These are phyloP conservation scores for Pipistrellus pipistrellus DNA, from an alignment of 2,797 vertebrate species.

Conservation along the genomic window DNA sequence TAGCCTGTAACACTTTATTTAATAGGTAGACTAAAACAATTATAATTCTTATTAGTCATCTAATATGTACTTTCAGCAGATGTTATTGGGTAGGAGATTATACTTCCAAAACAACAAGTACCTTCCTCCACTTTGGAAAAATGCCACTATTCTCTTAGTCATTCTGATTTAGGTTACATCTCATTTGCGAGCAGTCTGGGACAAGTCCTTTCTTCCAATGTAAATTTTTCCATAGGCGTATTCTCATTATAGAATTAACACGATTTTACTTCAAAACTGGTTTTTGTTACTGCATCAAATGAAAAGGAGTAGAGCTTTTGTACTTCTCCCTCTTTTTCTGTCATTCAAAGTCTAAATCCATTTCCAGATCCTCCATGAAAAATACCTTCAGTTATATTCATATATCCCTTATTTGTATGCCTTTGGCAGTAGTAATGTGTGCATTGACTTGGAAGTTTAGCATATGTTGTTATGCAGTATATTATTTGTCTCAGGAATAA, in stretches of 20 bases:
- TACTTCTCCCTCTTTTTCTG: background rate
- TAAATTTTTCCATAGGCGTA: constrained; percentile 20
- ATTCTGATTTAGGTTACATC: background rate
- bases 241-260: background rate
- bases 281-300: background rate
- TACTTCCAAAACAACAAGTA: background rate
- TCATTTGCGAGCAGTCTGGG: background rate
- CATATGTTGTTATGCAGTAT: background rate
- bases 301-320: background rate
- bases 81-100: constrained; percentile 1
- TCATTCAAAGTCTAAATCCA: background rate
- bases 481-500: constrained; percentile 17
- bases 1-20: background rate
- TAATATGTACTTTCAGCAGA: background rate
- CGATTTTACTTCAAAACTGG: background rate
- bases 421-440: background rate
- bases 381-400: background rate
- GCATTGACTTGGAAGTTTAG: background rate
- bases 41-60: background rate
- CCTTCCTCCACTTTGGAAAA: constrained; percentile 5
- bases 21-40: background rate
- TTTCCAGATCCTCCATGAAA: background rate
- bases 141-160: background rate
- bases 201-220: background rate
- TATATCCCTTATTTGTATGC: background rate